Conservation (phyloP, 1,140 invertebrate genomes). For the Rhyzopertha dominica region DNA sequence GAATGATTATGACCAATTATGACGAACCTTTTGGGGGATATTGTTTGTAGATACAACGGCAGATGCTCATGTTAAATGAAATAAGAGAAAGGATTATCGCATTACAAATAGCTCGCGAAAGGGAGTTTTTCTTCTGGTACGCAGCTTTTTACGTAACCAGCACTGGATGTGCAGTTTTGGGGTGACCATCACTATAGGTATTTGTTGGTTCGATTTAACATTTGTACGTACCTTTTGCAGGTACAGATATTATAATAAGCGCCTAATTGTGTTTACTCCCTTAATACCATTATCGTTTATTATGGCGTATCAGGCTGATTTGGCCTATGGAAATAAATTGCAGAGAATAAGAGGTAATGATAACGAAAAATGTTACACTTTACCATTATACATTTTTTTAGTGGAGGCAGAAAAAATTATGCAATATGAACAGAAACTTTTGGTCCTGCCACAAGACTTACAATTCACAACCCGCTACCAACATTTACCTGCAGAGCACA, state of each 20-base stretch:
- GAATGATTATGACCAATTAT: slow-evolving; percentile 12
- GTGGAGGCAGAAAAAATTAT: slow-evolving; percentile 76
- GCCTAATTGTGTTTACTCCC: slow-evolving; percentile 56
- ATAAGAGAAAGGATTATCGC: slow-evolving; percentile 69
- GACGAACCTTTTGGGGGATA: slow-evolving; percentile 13
- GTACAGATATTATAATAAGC: slow-evolving; percentile 56
- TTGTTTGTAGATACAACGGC: slow-evolving; percentile 57
- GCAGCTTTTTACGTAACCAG: slow-evolving; percentile 62
- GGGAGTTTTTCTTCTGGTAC: slow-evolving; percentile 70
- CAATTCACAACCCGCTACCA: too few species aligned
- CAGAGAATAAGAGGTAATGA: slow-evolving; percentile 65
- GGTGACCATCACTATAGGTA: slow-evolving; percentile 46
- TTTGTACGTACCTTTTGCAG: slow-evolving; percentile 40
- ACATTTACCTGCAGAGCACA: too few species aligned
- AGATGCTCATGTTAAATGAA: slow-evolving; percentile 75
- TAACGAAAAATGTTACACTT: slow-evolving; percentile 5
- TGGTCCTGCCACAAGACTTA: slow-evolving; percentile 67
- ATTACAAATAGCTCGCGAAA: slow-evolving; percentile 61
- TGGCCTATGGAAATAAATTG: slow-evolving; percentile 72
- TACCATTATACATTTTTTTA: slow-evolving; percentile 40
- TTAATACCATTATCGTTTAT: slow-evolving; percentile 65
- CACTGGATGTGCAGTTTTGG: slow-evolving; percentile 52
- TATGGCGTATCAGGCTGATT: slow-evolving; percentile 67
- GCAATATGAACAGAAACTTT: slow-evolving; percentile 61
- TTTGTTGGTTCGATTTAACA: slow-evolving; percentile 12